Conservation (phyloP, 2,797 vertebrate genomes). For the Parauchenoglanis punctatus region DNA sequence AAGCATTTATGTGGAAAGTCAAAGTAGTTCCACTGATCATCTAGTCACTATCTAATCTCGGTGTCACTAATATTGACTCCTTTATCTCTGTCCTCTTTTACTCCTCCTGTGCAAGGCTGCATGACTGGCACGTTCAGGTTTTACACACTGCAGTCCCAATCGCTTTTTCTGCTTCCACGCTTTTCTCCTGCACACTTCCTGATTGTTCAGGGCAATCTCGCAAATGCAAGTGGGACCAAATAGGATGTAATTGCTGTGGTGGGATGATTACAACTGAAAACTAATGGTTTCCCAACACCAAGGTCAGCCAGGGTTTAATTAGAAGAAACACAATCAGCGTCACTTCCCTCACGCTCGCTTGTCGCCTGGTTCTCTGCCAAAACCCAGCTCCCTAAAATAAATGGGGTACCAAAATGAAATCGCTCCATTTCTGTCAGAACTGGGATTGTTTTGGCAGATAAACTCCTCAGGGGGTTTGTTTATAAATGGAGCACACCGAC, state of each 20-base stretch:
- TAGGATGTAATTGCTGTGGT: slow-evolving; percentile 83
- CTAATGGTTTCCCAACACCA: slow-evolving; percentile 86
- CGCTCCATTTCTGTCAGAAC: slow-evolving; percentile 70
- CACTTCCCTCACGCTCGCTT: slow-evolving; percentile 65
- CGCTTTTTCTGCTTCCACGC: slow-evolving; percentile 43
- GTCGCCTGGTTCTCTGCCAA: slow-evolving; percentile 79
- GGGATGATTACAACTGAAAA: slow-evolving; percentile 80
- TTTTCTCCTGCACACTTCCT: slow-evolving; percentile 56
- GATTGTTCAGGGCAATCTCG: slow-evolving; percentile 79
- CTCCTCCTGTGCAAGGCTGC: slow-evolving; percentile 5
- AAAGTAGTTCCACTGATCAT: neutral
- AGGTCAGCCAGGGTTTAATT: slow-evolving; percentile 88
- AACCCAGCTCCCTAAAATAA: slow-evolving; percentile 62
- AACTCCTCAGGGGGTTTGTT: slow-evolving; percentile 56
- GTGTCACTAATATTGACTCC: neutral
- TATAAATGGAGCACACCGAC: slow-evolving; percentile 51
- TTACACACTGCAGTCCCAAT: neutral
- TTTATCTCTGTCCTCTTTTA: neutral
- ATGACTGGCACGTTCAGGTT: slow-evolving; percentile 8
- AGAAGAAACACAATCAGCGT: slow-evolving; percentile 85
- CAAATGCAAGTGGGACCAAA: slow-evolving; percentile 88
- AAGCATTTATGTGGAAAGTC: neutral
- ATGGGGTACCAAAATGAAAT: slow-evolving; percentile 65
- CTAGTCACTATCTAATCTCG: slow-evolving; percentile 2
- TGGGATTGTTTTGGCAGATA: slow-evolving; percentile 66